These are phyloP conservation scores for Stenchaetothrips biformis DNA, from an alignment of 2,888 invertebrate species.

Conservation along the genomic window DNA sequence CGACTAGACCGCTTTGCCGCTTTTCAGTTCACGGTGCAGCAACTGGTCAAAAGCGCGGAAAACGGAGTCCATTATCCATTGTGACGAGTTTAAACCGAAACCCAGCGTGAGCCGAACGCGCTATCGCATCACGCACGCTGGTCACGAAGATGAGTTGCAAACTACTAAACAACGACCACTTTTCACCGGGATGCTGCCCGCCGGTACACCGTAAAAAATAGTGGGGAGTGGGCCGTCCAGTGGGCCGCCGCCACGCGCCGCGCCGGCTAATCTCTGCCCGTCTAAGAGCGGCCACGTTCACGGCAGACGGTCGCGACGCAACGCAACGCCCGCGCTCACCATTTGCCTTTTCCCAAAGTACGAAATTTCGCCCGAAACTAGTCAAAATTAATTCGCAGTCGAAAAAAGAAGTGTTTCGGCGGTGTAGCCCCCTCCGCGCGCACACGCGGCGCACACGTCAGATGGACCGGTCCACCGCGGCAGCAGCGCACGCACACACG, in stretches of 20 bases:
- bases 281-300: too few species aligned
- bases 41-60: constrained; percentile 20
- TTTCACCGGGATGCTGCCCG: too few species aligned
- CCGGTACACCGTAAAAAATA: too few species aligned
- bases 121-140: neutral
- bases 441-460: too few species aligned
- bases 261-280: neutral
- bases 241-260: neutral
- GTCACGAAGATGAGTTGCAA: neutral
- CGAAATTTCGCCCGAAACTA: neutral
- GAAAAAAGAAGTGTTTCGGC: neutral
- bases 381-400: neutral
- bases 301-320: too few species aligned
- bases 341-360: neutral
- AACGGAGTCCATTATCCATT: constrained; percentile 1
- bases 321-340: too few species aligned
- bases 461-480: neutral
- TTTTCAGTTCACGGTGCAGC: neutral
- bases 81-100: constrained; percentile 16
- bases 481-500: neutral
- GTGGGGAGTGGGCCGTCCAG: too few species aligned
- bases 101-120: neutral
- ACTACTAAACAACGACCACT: constrained; percentile 1
- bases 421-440: too few species aligned
- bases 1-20: neutral